A percentile compares a stretch with the other conserved stretches of the same genome.
Conservation (phyloP, 2,888 invertebrate species). For the Pollenia amentaria region DNA sequence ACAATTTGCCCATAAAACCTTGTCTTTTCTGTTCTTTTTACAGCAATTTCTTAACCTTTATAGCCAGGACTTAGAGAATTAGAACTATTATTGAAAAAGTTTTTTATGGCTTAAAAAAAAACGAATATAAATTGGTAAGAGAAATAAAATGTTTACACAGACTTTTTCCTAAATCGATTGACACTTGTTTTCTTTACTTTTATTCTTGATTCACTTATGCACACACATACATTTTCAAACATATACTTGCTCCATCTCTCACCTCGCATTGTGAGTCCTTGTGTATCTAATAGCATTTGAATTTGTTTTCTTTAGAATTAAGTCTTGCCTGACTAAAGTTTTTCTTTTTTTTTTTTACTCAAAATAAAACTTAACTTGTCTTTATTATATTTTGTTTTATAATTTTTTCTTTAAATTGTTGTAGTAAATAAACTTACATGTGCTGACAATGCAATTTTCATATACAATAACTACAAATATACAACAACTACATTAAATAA, state of each 20-base stretch:
- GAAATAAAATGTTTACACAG: conserved; percentile 41
- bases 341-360: conserved; percentile 25
- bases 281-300: conserved; percentile 34
- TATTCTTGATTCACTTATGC: not conserved
- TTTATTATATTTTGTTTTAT: conserved; percentile 38
- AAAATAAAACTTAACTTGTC: conserved; percentile 55
- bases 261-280: not conserved
- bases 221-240: not conserved
- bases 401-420: conserved; percentile 55
- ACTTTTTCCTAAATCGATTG: conserved; percentile 54
- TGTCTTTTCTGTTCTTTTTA: not conserved
- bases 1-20: not conserved
- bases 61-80: conserved; percentile 9
- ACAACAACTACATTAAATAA: conserved; percentile 9
- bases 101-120: conserved; percentile 42
- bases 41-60: conserved; percentile 14
- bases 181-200: conserved; percentile 46
- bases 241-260: too few relatives aligned
- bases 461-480: conserved; percentile 4
- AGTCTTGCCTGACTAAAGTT: conserved; percentile 15
- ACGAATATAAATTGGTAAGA: not conserved
- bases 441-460: conserved; percentile 71
- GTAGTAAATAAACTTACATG: conserved; percentile 70
- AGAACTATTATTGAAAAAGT: conserved; percentile 65
- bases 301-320: conserved; percentile 49